Base-by-base conservation (phyloP, 2,797 vertebrate species). In the Gymnocypris eckloni region DNA sequence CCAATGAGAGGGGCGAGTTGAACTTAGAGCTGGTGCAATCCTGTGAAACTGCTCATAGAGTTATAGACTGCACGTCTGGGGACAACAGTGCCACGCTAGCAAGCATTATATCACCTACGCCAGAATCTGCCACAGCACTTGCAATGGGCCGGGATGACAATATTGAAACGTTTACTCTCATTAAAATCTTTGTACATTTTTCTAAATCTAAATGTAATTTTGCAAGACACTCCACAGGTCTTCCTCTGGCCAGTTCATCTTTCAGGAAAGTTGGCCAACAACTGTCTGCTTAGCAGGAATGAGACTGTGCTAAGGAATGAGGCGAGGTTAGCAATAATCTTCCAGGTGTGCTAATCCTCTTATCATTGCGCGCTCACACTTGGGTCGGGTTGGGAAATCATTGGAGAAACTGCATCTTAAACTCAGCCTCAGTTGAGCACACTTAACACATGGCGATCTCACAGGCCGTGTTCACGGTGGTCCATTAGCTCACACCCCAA, bases 311-410 rank as follows among this genome's bases (percentile, higher is more conserved):
- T 8, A 33, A 69, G 22, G 33, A 66, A 69, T 15, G 37, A 52
- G 25, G 11, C 37, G 56, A 81, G 59, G 45, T 43, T 45, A 70
- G 39, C 50, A 77, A 37, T 61, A 70, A 67, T 69, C 64, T 33
- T 52, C 25, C 80, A 67, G 79, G 73, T 73, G 79, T 81, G 45
- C 67, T 89, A 91, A 91, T 88, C 88, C 76, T 76, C 3, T 90
- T 91, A 91, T 92, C 91, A 7, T 52, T 84, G 64, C 66, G 15
- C 12, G 16, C 80, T 87, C 80, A 88, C 85, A 88, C 86, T 85
- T 87, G 70, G 88, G 84, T 50, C 52, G 10, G 75, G 25, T 71
- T 56, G 66, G 50, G 67, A 80, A 80, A 72, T 56, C 67, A 33
- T 20, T 50, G 12, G 67, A 50, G 54, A 85, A 78, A 85, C 25